Conservation (phyloP, 2,113 vertebrate species). For the Brachypteracias leptosomus region DNA sequence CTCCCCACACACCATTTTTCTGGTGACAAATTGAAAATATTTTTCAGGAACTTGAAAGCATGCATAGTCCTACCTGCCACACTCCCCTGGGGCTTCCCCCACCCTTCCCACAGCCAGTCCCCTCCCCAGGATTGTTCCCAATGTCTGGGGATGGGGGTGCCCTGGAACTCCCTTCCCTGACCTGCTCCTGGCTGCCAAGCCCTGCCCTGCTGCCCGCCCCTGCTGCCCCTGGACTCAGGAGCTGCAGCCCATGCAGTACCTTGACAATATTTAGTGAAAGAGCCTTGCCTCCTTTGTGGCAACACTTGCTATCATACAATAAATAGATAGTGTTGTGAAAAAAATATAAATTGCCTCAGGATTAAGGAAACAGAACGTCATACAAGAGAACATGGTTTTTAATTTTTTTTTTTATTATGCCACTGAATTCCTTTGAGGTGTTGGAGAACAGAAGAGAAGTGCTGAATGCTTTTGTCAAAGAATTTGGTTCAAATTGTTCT, state of each 20-base stretch:
- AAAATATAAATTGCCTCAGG: not conserved
- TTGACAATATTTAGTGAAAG: not conserved
- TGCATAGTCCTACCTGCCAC: too few relatives aligned
- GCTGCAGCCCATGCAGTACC: not conserved
- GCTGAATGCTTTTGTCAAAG: not conserved
- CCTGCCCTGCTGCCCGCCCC: too few relatives aligned
- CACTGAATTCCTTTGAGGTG: not conserved
- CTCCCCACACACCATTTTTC: not conserved
- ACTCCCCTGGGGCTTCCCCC: fast-evolving
- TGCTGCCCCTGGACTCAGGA: too few relatives aligned
- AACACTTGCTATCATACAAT: not conserved
- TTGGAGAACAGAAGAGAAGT: not conserved
- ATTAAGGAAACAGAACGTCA: not conserved
- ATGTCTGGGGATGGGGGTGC: not conserved
- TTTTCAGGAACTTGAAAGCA: not conserved
- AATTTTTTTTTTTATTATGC: too few relatives aligned
- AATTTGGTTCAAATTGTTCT: not conserved
- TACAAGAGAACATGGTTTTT: not conserved
- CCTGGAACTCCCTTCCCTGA: fast-evolving
- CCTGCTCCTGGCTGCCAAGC: not conserved
- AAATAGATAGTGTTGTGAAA: not conserved
- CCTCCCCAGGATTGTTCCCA: too few relatives aligned
- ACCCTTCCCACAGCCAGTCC: not conserved
- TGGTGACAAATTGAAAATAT: not conserved
- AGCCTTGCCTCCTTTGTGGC: not conserved